phyloP scores from a whole-genome alignment of 1,140 invertebrate species.

The Melipona quadrifasciata region DNA sequence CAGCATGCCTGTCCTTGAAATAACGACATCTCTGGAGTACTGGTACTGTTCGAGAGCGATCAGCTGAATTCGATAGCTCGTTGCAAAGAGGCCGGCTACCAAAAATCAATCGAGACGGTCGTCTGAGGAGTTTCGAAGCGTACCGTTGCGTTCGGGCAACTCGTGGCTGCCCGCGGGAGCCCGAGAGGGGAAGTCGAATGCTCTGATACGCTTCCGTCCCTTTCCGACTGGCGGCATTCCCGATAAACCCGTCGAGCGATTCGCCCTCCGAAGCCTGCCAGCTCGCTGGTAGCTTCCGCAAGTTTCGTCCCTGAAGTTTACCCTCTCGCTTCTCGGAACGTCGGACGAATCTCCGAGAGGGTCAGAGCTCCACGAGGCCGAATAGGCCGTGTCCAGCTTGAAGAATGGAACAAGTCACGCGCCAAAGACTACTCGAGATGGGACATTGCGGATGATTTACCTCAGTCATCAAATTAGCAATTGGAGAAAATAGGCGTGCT shows the following conservation, averaged over 20 bases:
- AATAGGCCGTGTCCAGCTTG: constrained; percentile 7
- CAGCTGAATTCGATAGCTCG: constrained; percentile 31
- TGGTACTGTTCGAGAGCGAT: background rate
- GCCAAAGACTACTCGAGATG: background rate
- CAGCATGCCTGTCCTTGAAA: no score
- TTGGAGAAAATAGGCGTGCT: no score
- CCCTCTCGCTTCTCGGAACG: constrained; percentile 58
- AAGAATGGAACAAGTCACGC: background rate
- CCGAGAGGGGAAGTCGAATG: constrained; percentile 44
- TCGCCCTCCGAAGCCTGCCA: constrained; percentile 52
- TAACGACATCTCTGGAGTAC: no score
- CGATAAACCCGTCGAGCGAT: constrained; percentile 65
- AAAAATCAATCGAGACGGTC: constrained; percentile 57
- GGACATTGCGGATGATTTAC: background rate
- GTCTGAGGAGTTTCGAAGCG: constrained; percentile 47
- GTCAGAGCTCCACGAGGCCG: constrained; percentile 54
- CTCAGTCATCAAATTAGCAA: no score
- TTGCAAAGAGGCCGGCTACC: constrained; percentile 7
- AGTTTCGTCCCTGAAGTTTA: constrained; percentile 66
- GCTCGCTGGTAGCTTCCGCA: constrained; percentile 48
- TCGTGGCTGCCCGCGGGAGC: background rate
- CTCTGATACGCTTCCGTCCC: constrained; percentile 50
- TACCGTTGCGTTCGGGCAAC: constrained; percentile 26
- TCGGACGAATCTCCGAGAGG: constrained; percentile 57
- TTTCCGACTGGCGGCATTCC: constrained; percentile 53